These are phyloP conservation scores for Cephus cinctus DNA, from an alignment of 1,140 invertebrate species.

Conservation along the genomic window DNA sequence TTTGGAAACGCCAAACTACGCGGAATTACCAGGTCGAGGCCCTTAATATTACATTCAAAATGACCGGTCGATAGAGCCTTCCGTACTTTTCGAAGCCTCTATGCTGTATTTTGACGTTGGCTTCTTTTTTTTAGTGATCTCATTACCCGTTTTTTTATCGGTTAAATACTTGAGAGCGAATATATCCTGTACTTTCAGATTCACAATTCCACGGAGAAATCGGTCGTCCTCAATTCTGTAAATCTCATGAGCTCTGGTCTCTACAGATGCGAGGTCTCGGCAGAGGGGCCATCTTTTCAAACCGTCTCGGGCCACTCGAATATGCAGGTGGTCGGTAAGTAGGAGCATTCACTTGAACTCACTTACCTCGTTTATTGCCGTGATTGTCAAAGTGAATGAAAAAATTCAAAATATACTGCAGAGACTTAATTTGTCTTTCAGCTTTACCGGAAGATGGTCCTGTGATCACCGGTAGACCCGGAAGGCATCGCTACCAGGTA, in stretches of 20 bases:
- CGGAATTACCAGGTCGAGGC: too few species aligned
- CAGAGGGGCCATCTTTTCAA: slow-evolving; percentile 77
- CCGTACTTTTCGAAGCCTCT: too few species aligned
- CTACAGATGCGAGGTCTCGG: slow-evolving; percentile 84
- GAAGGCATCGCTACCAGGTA: slow-evolving; percentile 64
- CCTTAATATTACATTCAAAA: too few species aligned
- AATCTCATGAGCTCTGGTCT: slow-evolving; percentile 74
- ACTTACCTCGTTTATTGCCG: neutral
- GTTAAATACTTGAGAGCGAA: too few species aligned
- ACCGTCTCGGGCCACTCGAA: slow-evolving; percentile 75
- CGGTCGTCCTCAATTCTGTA: slow-evolving; percentile 72
- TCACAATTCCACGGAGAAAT: slow-evolving; percentile 71
- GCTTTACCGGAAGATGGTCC: slow-evolving; percentile 68
- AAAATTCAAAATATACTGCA: slow-evolving; percentile 9
- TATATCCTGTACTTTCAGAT: slow-evolving; percentile 64
- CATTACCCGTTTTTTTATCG: too few species aligned
- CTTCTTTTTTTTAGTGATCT: too few species aligned
- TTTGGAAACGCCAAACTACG: too few species aligned
- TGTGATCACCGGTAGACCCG: slow-evolving; percentile 60
- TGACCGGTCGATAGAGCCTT: too few species aligned
- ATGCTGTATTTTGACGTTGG: too few species aligned
- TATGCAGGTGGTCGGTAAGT: slow-evolving; percentile 79
- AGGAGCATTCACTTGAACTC: slow-evolving; percentile 37
- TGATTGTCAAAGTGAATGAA: neutral
- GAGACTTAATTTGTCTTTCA: slow-evolving; percentile 43